Evolutionary conservation across 1,140 invertebrate species (phyloP).

Genomic region (Drosophila dunni): DNA sequence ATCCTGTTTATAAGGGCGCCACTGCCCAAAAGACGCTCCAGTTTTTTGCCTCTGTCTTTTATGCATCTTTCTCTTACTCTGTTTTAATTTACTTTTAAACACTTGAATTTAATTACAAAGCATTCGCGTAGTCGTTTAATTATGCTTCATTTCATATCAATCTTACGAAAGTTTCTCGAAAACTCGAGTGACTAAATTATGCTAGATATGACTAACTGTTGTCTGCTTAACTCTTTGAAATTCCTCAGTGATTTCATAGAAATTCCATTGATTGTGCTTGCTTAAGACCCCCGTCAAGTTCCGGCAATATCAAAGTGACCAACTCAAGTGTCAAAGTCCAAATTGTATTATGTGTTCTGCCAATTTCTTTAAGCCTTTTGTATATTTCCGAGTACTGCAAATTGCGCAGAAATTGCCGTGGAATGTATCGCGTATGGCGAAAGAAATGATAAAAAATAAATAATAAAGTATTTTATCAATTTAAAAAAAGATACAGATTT

Average conservation of each 20-base stretch:
- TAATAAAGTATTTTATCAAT: conserved; percentile 61
- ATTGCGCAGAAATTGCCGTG: conserved; percentile 19
- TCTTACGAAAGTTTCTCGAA: too few species aligned
- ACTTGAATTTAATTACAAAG: conserved; percentile 2
- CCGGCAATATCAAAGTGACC: conserved; percentile 1
- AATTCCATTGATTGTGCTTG: neutral
- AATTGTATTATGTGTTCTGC: neutral
- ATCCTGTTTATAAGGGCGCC: conserved; percentile 61
- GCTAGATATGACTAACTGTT: too few species aligned
- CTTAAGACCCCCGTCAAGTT: neutral
- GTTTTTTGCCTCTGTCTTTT: neutral
- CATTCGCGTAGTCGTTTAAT: too few species aligned
- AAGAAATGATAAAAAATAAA: conserved; percentile 53
- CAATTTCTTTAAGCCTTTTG: neutral
- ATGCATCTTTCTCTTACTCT: neutral
- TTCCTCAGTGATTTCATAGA: neutral
- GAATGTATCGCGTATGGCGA: conserved; percentile 1
- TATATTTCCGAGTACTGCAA: conserved; percentile 15
- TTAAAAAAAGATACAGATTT: conserved; percentile 13
- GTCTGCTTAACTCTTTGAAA: neutral
- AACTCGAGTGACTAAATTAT: too few species aligned
- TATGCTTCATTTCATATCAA: neutral
- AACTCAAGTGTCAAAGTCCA: neutral
- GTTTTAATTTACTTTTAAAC: neutral
- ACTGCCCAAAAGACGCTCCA: conserved; percentile 7